A percentile compares a stretch with the other conserved stretches of the same genome.
Evolutionary conservation across 1,140 invertebrate genomes (phyloP).

Genomic region (Meloidogyne exigua): DNA sequence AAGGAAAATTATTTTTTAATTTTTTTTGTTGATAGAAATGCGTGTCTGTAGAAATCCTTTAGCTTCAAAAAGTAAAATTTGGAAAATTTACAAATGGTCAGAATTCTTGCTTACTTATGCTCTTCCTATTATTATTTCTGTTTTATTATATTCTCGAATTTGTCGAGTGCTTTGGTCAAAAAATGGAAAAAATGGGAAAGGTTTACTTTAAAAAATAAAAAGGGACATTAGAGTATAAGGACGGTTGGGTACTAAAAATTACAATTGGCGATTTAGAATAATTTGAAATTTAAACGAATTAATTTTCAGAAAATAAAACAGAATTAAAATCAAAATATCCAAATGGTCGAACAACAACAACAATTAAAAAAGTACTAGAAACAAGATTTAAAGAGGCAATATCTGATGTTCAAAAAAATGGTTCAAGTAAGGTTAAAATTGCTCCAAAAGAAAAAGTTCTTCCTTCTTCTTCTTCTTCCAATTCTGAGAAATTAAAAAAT

Average conservation of each 20-base stretch:
- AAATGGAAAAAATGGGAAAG: background rate
- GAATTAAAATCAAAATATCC: slow-evolving; percentile 2
- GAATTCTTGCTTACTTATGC: slow-evolving; percentile 24
- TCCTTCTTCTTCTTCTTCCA: background rate
- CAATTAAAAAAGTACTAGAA: slow-evolving; percentile 15
- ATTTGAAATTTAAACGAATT: no score
- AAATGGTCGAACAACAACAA: slow-evolving; percentile 3
- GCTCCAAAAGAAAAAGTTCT: background rate
- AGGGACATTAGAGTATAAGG: no score
- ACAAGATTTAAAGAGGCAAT: slow-evolving; percentile 13
- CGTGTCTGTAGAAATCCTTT: slow-evolving; percentile 23
- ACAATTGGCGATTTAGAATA: no score
- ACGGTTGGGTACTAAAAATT: no score
- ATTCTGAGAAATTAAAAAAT: background rate
- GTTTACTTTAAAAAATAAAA: no score
- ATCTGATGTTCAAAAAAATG: background rate
- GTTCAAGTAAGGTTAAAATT: background rate
- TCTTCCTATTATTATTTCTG: slow-evolving; percentile 17
- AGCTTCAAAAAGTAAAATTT: slow-evolving; percentile 14
- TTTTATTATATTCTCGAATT: slow-evolving; percentile 18
- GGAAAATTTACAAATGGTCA: slow-evolving; percentile 23
- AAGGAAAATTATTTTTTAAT: background rate
- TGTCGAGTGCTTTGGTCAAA: slow-evolving; percentile 19
- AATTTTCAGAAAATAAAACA: background rate
- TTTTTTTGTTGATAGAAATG: background rate